phyloP scores from a whole-genome alignment of 2,797 vertebrate genomes.

The Eurystomus glaucurus region DNA sequence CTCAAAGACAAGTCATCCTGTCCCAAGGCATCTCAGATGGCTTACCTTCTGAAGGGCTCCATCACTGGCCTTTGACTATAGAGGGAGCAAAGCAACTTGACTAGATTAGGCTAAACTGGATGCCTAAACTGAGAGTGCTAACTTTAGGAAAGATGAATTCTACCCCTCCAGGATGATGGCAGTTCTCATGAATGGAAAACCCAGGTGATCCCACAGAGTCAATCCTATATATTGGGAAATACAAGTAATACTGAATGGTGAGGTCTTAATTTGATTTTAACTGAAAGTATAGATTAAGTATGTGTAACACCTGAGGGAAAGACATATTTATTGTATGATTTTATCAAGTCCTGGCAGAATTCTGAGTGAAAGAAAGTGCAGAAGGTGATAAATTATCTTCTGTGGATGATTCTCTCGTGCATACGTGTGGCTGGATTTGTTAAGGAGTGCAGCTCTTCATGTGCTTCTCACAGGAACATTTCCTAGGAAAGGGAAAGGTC shows the following conservation, averaged over 20 bases:
- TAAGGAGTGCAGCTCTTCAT: neutral
- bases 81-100: neutral
- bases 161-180: neutral
- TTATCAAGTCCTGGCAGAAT: neutral
- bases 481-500: neutral
- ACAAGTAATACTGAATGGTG: neutral
- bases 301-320: neutral
- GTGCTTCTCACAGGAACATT: neutral
- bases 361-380: neutral
- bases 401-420: neutral
- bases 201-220: neutral
- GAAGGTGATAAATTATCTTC: neutral
- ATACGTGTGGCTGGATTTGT: neutral
- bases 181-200: neutral
- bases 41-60: neutral
- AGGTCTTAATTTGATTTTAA: neutral
- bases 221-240: neutral
- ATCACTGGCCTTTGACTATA: neutral
- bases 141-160: neutral
- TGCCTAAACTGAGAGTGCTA: neutral
- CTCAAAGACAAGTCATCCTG: neutral
- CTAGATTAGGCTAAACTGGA: neutral
- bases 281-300: neutral
- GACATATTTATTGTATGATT: neutral
- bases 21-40: neutral